phyloP scores from a whole-genome alignment of 2,113 vertebrate species.

The Vulpes ferrilata region DNA sequence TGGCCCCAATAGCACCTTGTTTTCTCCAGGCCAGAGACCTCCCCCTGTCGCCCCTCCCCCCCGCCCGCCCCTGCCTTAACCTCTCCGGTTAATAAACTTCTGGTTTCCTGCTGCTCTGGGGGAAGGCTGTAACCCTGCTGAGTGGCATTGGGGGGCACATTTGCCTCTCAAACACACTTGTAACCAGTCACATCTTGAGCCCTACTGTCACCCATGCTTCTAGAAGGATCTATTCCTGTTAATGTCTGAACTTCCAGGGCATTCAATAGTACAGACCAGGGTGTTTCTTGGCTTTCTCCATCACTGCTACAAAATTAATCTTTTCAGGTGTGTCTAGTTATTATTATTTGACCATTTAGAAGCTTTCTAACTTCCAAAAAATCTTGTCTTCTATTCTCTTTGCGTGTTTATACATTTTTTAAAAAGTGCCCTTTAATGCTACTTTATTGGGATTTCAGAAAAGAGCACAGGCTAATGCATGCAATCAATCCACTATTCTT shows the following conservation, averaged over 20 bases:
- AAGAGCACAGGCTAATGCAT: neutral
- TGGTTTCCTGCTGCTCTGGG: neutral
- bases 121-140: neutral
- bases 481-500: neutral
- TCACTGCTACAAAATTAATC: neutral
- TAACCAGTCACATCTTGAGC: neutral
- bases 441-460: constrained; percentile 57
- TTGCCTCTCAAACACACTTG: neutral
- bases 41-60: neutral
- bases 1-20: neutral
- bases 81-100: neutral
- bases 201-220: neutral
- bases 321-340: neutral
- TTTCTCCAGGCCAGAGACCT: neutral
- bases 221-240: neutral
- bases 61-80: neutral
- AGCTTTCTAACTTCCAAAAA: neutral
- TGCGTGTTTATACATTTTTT: neutral
- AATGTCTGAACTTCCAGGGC: neutral
- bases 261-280: neutral
- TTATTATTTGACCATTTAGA: neutral
- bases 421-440: constrained; percentile 19
- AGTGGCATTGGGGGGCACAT: neutral
- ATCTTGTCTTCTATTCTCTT: constrained; percentile 27
- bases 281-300: neutral